Evolutionary conservation across 2,113 vertebrate species (phyloP), one percentile per base, ranked within the genome.

Genomic region (Callopanchax toddi): DNA sequence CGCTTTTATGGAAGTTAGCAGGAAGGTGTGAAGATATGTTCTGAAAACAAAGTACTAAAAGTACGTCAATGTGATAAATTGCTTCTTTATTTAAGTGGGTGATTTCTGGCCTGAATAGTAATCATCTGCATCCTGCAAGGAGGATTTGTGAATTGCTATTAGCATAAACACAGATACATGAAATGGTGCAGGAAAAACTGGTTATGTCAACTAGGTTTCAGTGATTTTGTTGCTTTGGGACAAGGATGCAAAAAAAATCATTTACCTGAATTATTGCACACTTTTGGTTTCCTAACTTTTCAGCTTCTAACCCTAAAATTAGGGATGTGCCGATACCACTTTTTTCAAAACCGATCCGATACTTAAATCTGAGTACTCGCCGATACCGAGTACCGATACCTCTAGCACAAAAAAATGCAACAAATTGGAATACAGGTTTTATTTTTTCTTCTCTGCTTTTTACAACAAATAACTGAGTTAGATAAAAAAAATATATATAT

Each of bases 11-110:
- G 4, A 2, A 17, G 22, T 6, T 21, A 13, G 34, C 32, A 32
- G 22, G 0, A 57, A 12, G 11, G 26, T 6, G 11, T 22, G 18
- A 58, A 36, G 37, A 7, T 29, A 16, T 62, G 43, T 56, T 69
- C 29, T 32, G 21, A 32, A 43, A 64, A 44, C 39, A n/a, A n/a
- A n/a, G n/a, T n/a, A n/a, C n/a, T n/a, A n/a, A 32, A 32, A 32
- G 3, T 1, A 32, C 29, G 6, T 32, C 29, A 32, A 32, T 32
- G 67, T 76, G 74, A 80, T 69, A 55, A 86, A 84, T 82, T 64
- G 50, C n/a, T 45, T 74, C 52, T 62, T 71, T 68, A 37, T 81
- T 75, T 64, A 60, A 46, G 15, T 56, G 53, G 49, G 51, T 48
- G 58, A 57, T 68, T 68, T 45, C 21, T 40, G 17, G 42, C 37